phyloP scores from a whole-genome alignment of 1,140 invertebrate species.

The Eupristina koningsbergeri region DNA sequence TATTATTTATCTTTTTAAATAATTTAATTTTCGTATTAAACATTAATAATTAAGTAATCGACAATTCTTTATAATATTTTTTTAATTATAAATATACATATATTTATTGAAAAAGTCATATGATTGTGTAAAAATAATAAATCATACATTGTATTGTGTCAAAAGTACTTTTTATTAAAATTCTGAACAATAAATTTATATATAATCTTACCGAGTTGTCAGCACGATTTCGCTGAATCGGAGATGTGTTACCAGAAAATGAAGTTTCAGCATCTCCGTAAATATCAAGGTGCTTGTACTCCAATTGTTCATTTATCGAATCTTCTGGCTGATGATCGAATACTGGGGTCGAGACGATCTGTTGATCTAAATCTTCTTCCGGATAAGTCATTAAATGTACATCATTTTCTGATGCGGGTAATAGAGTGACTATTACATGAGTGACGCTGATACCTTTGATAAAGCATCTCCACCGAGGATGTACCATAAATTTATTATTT shows the following conservation, averaged over 20 bases:
- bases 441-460: conserved; percentile 78
- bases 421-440: conserved; percentile 80
- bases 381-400: conserved; percentile 68
- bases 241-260: conserved; percentile 4
- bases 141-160: neutral
- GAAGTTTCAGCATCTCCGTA: conserved; percentile 2
- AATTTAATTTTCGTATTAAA: no score
- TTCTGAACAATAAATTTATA: neutral
- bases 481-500: neutral
- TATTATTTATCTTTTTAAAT: no score
- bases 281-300: conserved; percentile 14
- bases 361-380: conserved; percentile 43
- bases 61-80: no score
- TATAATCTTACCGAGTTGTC: conserved; percentile 24
- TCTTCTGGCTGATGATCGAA: conserved; percentile 21
- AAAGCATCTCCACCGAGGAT: conserved; percentile 79
- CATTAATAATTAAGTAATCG: no score
- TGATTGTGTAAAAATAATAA: neutral
- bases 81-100: no score
- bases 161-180: neutral
- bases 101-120: no score
- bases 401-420: conserved; percentile 78
- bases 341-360: conserved; percentile 21
- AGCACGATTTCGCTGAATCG: conserved; percentile 65
- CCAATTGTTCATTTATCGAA: conserved; percentile 21